Evolutionary conservation across 1,140 invertebrate genomes (phyloP).

Genomic region (Mercenaria mercenaria): DNA sequence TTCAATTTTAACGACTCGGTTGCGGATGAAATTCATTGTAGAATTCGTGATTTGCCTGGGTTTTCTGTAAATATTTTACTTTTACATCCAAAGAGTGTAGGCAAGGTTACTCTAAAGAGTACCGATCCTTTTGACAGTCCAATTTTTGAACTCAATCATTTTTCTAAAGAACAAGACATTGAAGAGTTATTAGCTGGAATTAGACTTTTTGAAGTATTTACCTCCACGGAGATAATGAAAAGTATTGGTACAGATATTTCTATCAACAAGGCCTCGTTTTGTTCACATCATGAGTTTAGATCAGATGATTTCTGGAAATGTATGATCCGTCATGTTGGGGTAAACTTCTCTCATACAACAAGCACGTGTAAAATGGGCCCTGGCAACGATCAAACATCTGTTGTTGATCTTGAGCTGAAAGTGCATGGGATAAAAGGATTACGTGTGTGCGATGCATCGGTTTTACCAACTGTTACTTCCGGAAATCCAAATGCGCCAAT

Average conservation of each 20-base stretch:
- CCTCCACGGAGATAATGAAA: conserved; percentile 61
- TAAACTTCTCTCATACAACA: conserved; percentile 94
- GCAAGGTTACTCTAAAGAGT: conserved; percentile 78
- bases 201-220: conserved; percentile 60
- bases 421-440: conserved; percentile 71
- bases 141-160: conserved; percentile 91
- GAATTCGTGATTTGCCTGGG: neutral
- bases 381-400: conserved; percentile 92
- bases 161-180: conserved; percentile 67
- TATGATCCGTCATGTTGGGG: conserved; percentile 76
- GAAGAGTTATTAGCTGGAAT: conserved; percentile 69
- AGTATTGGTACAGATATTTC: conserved; percentile 57
- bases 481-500: conserved; percentile 93
- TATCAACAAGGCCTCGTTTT: neutral
- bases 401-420: conserved; percentile 92
- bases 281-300: conserved; percentile 55
- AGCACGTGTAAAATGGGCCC: conserved; percentile 97
- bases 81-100: conserved; percentile 72
- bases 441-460: conserved; percentile 76
- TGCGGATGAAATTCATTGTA: neutral
- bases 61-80: neutral
- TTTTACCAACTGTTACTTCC: conserved; percentile 71
- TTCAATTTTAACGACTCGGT: conserved; percentile 6
- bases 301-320: conserved; percentile 83
- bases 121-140: conserved; percentile 93